These are phyloP conservation scores for Zaprionus tsacasi DNA, from an alignment of 1,140 invertebrate species.

Conservation along the genomic window DNA sequence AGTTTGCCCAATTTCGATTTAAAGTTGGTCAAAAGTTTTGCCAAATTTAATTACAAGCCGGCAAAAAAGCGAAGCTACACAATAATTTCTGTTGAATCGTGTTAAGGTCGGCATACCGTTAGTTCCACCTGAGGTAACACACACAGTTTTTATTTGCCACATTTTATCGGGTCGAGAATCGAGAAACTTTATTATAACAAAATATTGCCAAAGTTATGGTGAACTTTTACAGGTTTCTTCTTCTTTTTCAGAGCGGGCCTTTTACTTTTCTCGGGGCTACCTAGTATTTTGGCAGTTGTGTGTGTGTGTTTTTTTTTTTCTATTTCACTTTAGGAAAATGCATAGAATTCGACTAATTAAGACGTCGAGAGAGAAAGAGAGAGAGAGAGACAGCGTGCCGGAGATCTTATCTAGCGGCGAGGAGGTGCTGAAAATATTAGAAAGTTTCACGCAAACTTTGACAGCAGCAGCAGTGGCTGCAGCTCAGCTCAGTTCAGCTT, in stretches of 20 bases:
- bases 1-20: constrained; percentile 12
- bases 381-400: constrained; percentile 50
- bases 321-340: constrained; percentile 61
- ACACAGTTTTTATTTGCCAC: constrained; percentile 77
- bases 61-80: background rate
- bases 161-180: constrained; percentile 66
- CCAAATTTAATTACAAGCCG: constrained; percentile 19
- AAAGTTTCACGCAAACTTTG: constrained; percentile 75
- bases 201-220: constrained; percentile 78
- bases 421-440: constrained; percentile 80
- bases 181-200: constrained; percentile 74
- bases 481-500: background rate
- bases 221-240: constrained; percentile 49
- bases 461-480: constrained; percentile 30
- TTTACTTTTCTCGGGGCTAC: constrained; percentile 8
- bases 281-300: constrained; percentile 18
- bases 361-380: constrained; percentile 37
- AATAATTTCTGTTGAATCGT: constrained; percentile 6
- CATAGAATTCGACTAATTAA: constrained; percentile 80
- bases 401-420: constrained; percentile 70
- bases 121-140: constrained; percentile 29
- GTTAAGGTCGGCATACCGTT: constrained; percentile 34
- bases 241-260: background rate
- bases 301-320: constrained; percentile 3
- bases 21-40: constrained; percentile 14